Conservation (phyloP, 1,140 invertebrate species). For the Orussus abietinus region DNA sequence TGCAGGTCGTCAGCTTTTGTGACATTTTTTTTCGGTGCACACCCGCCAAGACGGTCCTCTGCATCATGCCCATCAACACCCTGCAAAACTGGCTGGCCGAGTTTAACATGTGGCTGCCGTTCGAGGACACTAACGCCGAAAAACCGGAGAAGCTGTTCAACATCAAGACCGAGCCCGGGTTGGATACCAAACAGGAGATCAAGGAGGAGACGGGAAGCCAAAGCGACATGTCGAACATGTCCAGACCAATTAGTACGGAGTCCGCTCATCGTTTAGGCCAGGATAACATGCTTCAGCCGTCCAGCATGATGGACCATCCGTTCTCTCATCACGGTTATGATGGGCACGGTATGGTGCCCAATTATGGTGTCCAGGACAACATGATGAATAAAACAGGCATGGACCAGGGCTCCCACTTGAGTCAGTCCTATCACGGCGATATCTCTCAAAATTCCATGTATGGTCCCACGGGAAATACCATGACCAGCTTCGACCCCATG, state of each 20-base stretch:
- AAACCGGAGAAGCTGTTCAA: conserved; percentile 17
- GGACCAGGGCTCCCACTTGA: conserved; percentile 22
- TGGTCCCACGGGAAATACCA: conserved; percentile 18
- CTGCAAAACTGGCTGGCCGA: conserved; percentile 98
- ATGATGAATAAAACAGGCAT: conserved; percentile 25
- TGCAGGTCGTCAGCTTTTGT: conserved; percentile 92
- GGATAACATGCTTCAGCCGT: conserved; percentile 27
- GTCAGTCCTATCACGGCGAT: conserved; percentile 26
- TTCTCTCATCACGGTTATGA: conserved; percentile 35
- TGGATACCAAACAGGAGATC: conserved; percentile 34
- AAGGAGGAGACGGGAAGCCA: conserved; percentile 41
- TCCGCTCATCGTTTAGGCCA: conserved; percentile 27
- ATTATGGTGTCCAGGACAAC: conserved; percentile 28
- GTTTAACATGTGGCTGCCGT: conserved; percentile 94
- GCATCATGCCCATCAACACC: conserved; percentile 99
- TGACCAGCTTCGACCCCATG: conserved; percentile 25
- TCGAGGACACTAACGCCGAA: conserved; percentile 39
- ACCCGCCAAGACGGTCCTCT: conserved; percentile 82
- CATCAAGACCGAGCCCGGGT: conserved; percentile 28
- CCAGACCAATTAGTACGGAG: conserved; percentile 32
- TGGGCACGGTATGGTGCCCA: conserved; percentile 24
- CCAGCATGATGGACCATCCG: conserved; percentile 29
- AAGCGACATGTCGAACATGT: conserved; percentile 32
- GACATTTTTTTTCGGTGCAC: conserved; percentile 93
- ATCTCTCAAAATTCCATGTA: conserved; percentile 33